Conservation (phyloP, 2,113 vertebrate species). For the Tachuris rubrigastra region DNA sequence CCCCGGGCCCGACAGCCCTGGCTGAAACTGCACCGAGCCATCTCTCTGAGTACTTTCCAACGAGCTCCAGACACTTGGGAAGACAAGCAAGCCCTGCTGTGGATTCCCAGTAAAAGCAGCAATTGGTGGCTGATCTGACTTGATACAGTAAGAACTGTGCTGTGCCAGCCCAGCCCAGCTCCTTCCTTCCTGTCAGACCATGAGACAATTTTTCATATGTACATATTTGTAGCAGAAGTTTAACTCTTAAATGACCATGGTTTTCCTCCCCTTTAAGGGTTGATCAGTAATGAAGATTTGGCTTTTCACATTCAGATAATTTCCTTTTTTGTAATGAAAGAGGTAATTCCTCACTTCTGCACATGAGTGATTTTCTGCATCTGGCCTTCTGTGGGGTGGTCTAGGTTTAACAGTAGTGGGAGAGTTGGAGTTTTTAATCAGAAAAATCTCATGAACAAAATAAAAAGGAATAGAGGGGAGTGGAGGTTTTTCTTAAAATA, state of each 20-base stretch:
- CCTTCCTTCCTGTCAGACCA: background rate
- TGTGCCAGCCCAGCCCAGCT: background rate
- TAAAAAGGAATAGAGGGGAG: background rate
- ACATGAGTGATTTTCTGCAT: background rate
- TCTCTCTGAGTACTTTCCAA: background rate
- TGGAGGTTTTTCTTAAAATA: background rate
- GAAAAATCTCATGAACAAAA: background rate
- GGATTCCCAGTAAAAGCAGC: background rate
- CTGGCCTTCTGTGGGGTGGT: background rate
- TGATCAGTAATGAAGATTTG: constrained; percentile 6
- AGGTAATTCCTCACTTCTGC: background rate
- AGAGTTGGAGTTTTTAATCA: background rate
- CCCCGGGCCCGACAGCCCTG: background rate
- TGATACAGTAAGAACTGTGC: background rate
- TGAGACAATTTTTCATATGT: constrained; percentile 13
- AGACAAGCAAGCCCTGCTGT: background rate
- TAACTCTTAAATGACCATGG: background rate
- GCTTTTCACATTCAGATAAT: background rate
- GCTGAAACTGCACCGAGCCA: background rate
- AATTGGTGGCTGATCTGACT: background rate
- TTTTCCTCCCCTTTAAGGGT: background rate
- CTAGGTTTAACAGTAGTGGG: background rate
- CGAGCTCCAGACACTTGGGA: background rate
- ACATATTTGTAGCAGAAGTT: constrained; percentile 32
- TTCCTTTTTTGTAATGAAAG: background rate